These are phyloP conservation scores for Alexandromys oeconomus DNA, from an alignment of 2,797 vertebrate species.

Conservation along the genomic window DNA sequence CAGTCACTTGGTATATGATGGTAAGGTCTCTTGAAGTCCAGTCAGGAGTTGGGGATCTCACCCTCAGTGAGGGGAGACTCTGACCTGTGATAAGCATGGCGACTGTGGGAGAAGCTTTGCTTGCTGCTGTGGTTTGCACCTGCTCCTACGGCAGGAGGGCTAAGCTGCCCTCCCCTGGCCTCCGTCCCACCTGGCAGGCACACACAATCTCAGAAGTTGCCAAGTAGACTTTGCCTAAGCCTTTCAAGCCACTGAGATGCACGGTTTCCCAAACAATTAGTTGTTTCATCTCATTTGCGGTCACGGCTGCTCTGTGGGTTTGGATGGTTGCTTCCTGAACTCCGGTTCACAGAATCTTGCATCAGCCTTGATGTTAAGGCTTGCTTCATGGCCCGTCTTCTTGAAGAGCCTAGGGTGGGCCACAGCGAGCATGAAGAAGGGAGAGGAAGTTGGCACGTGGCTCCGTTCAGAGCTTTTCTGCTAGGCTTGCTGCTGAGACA, in stretches of 20 bases:
- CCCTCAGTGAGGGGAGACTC: too few relatives aligned
- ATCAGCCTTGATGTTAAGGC: neutral
- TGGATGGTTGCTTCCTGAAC: conserved; percentile 66
- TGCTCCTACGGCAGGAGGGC: neutral
- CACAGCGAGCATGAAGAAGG: conserved; percentile 54
- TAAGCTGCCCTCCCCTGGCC: too few relatives aligned
- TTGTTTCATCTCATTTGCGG: conserved; percentile 51
- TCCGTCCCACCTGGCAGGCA: accelerated
- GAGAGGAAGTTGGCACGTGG: conserved; percentile 57
- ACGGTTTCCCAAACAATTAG: conserved; percentile 32
- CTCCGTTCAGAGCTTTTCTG: conserved; percentile 66
- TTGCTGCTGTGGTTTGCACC: neutral
- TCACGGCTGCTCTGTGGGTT: conserved; percentile 50
- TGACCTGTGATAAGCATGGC: accelerated
- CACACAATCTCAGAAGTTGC: neutral
- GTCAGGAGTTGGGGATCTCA: neutral
- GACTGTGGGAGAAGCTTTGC: neutral
- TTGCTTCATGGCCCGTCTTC: conserved; percentile 62
- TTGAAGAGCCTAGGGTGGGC: conserved; percentile 74
- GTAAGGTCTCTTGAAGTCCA: neutral
- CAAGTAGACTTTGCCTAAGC: too few relatives aligned
- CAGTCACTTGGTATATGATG: accelerated
- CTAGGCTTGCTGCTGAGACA: conserved; percentile 62
- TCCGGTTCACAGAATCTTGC: conserved; percentile 65
- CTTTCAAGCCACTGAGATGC: neutral